These are phyloP conservation scores for Anneissia japonica DNA, from an alignment of 35 echinoderm and acorn worm genomes.

Conservation along the genomic window DNA sequence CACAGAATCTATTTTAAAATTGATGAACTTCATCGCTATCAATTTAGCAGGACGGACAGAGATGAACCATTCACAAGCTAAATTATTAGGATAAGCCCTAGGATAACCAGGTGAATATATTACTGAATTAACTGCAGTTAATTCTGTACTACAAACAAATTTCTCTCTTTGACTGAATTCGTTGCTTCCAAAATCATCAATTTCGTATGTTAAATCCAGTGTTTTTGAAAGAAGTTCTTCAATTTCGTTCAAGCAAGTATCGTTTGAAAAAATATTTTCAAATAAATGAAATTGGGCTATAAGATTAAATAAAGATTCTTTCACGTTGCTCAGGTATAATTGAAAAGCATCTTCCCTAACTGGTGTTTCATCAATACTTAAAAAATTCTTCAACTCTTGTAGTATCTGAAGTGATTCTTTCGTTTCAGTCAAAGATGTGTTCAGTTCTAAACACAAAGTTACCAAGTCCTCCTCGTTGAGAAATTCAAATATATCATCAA, in stretches of 20 bases:
- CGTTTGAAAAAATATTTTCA: neutral
- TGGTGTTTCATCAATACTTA: neutral
- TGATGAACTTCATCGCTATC: constrained; percentile 3
- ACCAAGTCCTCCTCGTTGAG: neutral
- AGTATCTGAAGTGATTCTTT: neutral
- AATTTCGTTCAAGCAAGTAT: neutral
- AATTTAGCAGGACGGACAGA: neutral
- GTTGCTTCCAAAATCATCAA: neutral
- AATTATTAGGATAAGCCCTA: neutral
- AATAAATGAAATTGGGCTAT: neutral
- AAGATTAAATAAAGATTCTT: neutral
- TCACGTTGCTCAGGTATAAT: neutral
- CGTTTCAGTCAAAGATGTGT: neutral
- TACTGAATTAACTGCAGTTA: neutral
- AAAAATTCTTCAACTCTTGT: neutral
- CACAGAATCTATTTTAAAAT: constrained; percentile 14
- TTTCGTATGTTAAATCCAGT: neutral
- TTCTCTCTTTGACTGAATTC: neutral
- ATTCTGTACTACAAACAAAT: constrained; percentile 13
- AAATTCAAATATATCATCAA: neutral
- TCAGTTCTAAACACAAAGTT: neutral
- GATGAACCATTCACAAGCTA: constrained; percentile 10
- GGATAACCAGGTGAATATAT: constrained; percentile 22
- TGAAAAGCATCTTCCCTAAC: neutral
- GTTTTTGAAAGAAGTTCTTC: neutral